These are phyloP conservation scores for Cremastinae sp. DNA, from an alignment of 2,888 invertebrate genomes.

Conservation along the genomic window DNA sequence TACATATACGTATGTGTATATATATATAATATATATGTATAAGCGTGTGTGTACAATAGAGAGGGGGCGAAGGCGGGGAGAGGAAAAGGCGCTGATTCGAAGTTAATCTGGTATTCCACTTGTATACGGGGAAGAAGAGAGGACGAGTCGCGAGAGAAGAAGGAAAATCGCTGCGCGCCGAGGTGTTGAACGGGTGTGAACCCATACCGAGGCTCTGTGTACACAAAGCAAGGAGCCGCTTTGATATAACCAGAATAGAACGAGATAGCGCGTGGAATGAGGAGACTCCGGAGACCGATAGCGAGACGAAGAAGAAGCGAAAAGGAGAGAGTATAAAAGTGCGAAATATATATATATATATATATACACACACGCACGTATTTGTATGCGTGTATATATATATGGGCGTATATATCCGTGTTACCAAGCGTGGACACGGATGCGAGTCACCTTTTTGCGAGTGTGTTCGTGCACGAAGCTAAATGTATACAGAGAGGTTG, in stretches of 20 bases:
- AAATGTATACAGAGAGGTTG: conserved; percentile 30
- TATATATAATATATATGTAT: conserved; percentile 19
- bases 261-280: conserved; percentile 33
- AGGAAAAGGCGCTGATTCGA: conserved; percentile 61
- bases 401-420: no score
- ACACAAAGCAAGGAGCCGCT: conserved; percentile 31
- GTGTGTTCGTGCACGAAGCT: neutral
- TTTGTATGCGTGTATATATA: no score
- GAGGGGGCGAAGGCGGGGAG: conserved; percentile 9
- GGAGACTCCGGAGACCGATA: conserved; percentile 40
- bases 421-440: no score
- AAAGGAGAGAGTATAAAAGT: conserved; percentile 16
- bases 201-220: conserved; percentile 12
- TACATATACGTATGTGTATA: conserved; percentile 9
- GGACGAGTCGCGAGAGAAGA: conserved; percentile 3
- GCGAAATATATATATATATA: conserved; percentile 7
- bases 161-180: conserved; percentile 5
- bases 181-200: conserved; percentile 22
- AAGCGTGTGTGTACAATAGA: neutral
- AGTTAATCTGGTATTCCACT: conserved; percentile 63
- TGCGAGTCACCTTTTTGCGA: no score
- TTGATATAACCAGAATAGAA: conserved; percentile 47
- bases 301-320: conserved; percentile 20
- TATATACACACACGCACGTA: neutral
- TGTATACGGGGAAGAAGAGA: conserved; percentile 54